phyloP scores from a whole-genome alignment of 2,797 vertebrate species.

The Triplophysa bombifrons region DNA sequence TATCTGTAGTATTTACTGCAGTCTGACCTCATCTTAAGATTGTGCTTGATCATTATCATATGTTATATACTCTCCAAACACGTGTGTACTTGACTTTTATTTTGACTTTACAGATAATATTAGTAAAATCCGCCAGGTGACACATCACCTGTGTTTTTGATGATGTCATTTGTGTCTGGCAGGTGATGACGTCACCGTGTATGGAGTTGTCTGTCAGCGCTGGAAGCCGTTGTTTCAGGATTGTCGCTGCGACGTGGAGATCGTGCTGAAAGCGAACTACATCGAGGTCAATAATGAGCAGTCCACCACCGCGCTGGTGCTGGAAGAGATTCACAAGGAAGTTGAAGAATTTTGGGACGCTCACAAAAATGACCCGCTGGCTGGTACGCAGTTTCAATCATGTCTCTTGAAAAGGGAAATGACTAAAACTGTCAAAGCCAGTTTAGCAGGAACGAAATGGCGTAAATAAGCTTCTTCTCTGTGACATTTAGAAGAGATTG shows the following conservation, averaged over 20 bases:
- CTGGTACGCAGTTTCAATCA: constrained; percentile 74
- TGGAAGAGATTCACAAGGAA: constrained; percentile 88
- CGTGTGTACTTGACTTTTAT: not conserved
- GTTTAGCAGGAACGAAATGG: too few relatives aligned
- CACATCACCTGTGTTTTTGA: not conserved
- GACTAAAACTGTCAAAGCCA: too few relatives aligned
- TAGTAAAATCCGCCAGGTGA: too few relatives aligned
- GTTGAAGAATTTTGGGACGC: constrained; percentile 89
- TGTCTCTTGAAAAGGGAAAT: not conserved
- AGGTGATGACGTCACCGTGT: constrained; percentile 95
- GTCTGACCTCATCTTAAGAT: not conserved
- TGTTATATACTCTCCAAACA: too few relatives aligned
- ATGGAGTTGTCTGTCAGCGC: constrained; percentile 90
- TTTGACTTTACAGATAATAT: not conserved
- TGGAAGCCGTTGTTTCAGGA: constrained; percentile 88
- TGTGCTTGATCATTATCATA: too few relatives aligned
- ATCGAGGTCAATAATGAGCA: constrained; percentile 93
- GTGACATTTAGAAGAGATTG: not conserved
- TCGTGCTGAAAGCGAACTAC: constrained; percentile 93
- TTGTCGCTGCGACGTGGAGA: constrained; percentile 86
- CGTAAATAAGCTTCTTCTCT: not conserved
- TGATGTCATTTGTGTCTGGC: constrained; percentile 7
- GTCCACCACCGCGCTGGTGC: constrained; percentile 74
- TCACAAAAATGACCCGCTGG: constrained; percentile 80
- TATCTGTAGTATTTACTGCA: not conserved